Percentiles rank a stretch among this genome's conserved stretches.
Evolutionary conservation across 1,140 invertebrate species (phyloP).

Genomic region (Rhagoletis pomonella): DNA sequence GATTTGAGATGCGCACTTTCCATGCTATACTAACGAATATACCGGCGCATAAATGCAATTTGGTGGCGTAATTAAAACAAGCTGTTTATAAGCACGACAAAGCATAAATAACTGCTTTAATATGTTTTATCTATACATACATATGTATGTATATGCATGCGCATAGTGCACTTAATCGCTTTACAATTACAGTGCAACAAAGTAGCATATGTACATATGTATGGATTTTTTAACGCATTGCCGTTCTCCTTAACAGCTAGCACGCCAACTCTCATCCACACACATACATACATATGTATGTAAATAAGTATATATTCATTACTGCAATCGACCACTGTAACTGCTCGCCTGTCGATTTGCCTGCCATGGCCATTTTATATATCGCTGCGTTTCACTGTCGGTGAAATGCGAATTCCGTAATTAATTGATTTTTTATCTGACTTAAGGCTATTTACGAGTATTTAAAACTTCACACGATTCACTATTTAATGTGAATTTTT

Average conservation of each 20-base stretch:
- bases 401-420: slow-evolving; percentile 22
- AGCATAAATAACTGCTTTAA: too few species aligned
- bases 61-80: background rate
- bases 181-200: background rate
- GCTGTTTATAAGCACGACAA: background rate
- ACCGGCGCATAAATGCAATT: background rate
- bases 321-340: background rate
- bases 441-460: slow-evolving; percentile 1
- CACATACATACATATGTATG: background rate
- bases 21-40: too few species aligned
- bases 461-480: background rate
- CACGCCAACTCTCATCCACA: background rate
- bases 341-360: background rate
- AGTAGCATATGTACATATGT: background rate
- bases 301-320: background rate
- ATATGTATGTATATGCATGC: background rate
- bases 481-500: slow-evolving; percentile 32
- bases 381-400: background rate
- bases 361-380: background rate
- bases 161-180: background rate
- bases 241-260: background rate
- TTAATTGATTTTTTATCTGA: slow-evolving; percentile 42
- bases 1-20: too few species aligned
- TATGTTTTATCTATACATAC: background rate
- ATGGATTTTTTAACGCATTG: too few species aligned